These are phyloP conservation scores for Acleris holmiana DNA, from an alignment of 2,888 invertebrate genomes.

Conservation along the genomic window DNA sequence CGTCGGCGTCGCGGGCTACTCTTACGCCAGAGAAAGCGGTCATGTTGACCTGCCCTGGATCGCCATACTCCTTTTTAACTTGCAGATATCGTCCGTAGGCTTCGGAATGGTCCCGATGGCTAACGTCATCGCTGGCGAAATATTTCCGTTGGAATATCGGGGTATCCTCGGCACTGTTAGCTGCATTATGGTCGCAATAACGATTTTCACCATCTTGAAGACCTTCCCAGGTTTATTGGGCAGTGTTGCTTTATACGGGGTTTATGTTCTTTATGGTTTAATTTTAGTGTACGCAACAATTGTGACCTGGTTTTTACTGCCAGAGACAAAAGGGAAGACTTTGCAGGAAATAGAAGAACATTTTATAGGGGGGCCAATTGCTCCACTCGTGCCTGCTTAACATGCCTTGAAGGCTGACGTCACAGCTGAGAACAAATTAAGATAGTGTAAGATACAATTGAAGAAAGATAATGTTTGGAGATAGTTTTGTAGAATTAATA, in stretches of 20 bases:
- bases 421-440: no score
- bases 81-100: slow-evolving; percentile 71
- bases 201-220: slow-evolving; percentile 82
- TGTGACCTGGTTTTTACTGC: slow-evolving; percentile 74
- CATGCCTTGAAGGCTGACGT: no score
- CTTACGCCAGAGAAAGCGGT: slow-evolving; percentile 45
- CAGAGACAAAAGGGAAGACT: slow-evolving; percentile 84
- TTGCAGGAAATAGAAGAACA: slow-evolving; percentile 80
- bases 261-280: slow-evolving; percentile 77
- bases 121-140: slow-evolving; percentile 85
- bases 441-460: no score
- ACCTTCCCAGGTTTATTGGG: slow-evolving; percentile 72
- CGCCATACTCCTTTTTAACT: slow-evolving; percentile 61
- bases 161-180: slow-evolving; percentile 82
- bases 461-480: no score
- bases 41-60: slow-evolving; percentile 42
- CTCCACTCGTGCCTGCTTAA: no score
- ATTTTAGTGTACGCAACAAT: slow-evolving; percentile 72
- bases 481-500: no score
- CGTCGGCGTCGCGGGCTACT: slow-evolving; percentile 59
- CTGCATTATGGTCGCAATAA: slow-evolving; percentile 75
- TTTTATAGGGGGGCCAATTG: slow-evolving; percentile 45
- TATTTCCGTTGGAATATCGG: slow-evolving; percentile 79
- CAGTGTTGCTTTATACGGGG: slow-evolving; percentile 67
- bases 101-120: slow-evolving; percentile 82